These are phyloP conservation scores for Lottia gigantea DNA, from an alignment of 2,888 invertebrate genomes.

Conservation along the genomic window DNA sequence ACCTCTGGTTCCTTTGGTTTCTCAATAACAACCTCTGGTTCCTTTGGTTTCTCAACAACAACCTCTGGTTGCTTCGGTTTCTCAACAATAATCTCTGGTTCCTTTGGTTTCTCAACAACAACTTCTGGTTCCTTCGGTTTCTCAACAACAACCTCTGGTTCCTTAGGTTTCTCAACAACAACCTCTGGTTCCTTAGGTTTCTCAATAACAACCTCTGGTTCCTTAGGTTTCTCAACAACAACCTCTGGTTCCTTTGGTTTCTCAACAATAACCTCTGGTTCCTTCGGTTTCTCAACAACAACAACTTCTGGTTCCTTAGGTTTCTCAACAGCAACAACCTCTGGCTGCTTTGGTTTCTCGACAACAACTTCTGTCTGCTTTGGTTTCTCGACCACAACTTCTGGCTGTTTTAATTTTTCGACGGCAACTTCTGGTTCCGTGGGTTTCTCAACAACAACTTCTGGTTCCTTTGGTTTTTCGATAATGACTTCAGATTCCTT, in stretches of 20 bases:
- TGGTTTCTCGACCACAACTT: background rate
- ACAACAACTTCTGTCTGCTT: background rate
- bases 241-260: background rate
- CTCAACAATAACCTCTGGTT: background rate
- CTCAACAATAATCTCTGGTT: background rate
- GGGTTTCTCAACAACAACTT: background rate
- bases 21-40: slow-evolving; percentile 2
- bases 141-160: background rate
- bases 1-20: background rate
- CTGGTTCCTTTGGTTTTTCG: background rate
- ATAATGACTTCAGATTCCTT: slow-evolving; percentile 2
- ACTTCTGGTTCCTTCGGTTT: background rate
- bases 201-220: background rate
- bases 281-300: background rate
- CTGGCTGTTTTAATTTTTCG: background rate
- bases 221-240: background rate
- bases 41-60: background rate
- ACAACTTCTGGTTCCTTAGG: slow-evolving; percentile 5
- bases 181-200: background rate
- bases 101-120: background rate
- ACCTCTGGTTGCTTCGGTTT: background rate
- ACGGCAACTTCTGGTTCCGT: background rate
- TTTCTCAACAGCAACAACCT: background rate
- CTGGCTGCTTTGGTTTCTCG: background rate
- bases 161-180: background rate